A percentile compares a stretch with the other conserved stretches of the same genome.
These are phyloP conservation scores for Candoia aspera DNA, from an alignment of 2,113 vertebrate species.

Conservation along the genomic window DNA sequence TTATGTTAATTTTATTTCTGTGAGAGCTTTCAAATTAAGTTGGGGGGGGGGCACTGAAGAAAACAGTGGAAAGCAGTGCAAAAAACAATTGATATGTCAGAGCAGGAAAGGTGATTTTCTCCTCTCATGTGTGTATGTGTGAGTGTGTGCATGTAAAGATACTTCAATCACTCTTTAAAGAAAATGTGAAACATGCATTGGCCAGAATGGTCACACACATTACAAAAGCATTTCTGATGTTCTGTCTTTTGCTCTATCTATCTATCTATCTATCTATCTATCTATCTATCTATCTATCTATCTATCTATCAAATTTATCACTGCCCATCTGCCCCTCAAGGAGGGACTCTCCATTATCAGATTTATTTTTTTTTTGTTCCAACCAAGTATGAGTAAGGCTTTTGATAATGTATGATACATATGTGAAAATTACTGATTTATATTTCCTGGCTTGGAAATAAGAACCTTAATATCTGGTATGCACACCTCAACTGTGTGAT, in stretches of 20 bases:
- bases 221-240: neutral
- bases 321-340: too few species aligned
- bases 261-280: too few species aligned
- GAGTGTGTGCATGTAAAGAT: neutral
- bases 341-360: neutral
- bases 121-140: neutral
- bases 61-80: constrained; percentile 7
- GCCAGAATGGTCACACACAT: neutral
- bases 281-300: too few species aligned
- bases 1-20: constrained; percentile 12
- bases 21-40: constrained; percentile 2
- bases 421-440: neutral
- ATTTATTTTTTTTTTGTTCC: neutral
- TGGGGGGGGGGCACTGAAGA: neutral
- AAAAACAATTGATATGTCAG: constrained; percentile 1
- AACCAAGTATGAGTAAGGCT: neutral
- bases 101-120: constrained; percentile 7
- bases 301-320: too few species aligned
- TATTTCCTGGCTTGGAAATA: neutral
- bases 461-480: too few species aligned
- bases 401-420: too few species aligned
- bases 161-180: neutral
- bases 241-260: neutral
- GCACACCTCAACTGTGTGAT: neutral
- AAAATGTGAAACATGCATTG: neutral